Percentiles rank a stretch among this genome's conserved stretches.
Conservation (phyloP, 2,888 invertebrate genomes). For the Caenorhabditis afra region DNA sequence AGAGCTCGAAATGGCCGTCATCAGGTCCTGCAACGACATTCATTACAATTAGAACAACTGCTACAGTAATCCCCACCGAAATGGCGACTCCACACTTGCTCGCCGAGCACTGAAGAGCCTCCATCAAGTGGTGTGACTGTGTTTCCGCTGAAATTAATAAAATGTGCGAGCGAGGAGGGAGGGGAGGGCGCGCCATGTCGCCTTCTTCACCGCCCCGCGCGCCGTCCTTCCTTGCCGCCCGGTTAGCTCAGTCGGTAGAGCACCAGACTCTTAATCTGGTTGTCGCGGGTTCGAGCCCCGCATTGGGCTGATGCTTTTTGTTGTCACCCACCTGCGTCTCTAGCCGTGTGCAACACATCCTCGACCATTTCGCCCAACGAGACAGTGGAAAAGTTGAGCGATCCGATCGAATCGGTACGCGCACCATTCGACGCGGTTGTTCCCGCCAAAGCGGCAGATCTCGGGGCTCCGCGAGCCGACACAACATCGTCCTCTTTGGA, state of each 20-base stretch:
- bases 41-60: not conserved
- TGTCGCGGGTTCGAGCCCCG: conserved; percentile 80
- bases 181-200: no score
- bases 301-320: conserved; percentile 70
- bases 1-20: conserved; percentile 33
- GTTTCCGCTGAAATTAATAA: conserved; percentile 28
- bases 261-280: conserved; percentile 80
- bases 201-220: not conserved
- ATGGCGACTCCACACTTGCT: conserved; percentile 30
- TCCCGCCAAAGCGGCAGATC: not conserved
- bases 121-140: not conserved
- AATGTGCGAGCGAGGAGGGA: not conserved
- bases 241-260: conserved; percentile 80
- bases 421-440: not conserved
- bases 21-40: conserved; percentile 22
- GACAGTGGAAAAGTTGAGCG: conserved; percentile 25
- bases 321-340: conserved; percentile 13
- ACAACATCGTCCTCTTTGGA: no score
- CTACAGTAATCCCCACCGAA: conserved; percentile 3
- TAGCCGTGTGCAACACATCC: conserved; percentile 42
- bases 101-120: conserved; percentile 36
- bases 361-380: conserved; percentile 25
- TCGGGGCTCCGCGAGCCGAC: not conserved
- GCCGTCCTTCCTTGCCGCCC: conserved; percentile 55
- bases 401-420: not conserved